Evolutionary conservation across 2,888 invertebrate species (phyloP), one percentile per base, ranked within the genome.

Genomic region (Camponotus fellah): DNA sequence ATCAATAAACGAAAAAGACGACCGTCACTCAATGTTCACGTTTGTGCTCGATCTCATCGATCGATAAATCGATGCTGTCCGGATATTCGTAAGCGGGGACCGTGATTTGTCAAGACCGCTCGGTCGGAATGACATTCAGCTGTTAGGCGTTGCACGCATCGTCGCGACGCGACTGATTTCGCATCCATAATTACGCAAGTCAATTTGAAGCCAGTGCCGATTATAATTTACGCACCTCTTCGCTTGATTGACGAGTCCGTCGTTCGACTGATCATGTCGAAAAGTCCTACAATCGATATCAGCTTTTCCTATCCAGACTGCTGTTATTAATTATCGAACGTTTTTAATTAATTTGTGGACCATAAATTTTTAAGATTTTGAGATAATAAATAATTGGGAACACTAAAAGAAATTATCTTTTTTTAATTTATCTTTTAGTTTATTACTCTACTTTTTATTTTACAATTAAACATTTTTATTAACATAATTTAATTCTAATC

Each of bases 141-240:
- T 53, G 71, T 79, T 71, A 71, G 71, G 60, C 43, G 40, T 49
- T 46, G 37, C 32, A n/a, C 40, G 26, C 69, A 58, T 71, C 72
- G 79, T 37, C 72, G 10, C 43, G 72, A 60, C 58, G 56, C 37
- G 68, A 58, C 46, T 79, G 69, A 80, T 80, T 72, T 80, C 34
- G 49, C 69, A 69, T 69, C 74, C 71, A 80, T 72, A 72, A 80
- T 80, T 72, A 72, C 49, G 79, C 60, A 60, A 80, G 49, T 80
- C 79, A 72, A 80, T 80, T 80, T 80, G 79, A 69, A 58, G 79
- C 46, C 71, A 80, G 46, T 69, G 71, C 72, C 60, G 74, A 80
- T 80, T 80, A 71, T 80, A 72, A 80, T 80, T 80, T 80, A 60
- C 74, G 46, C 10, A 68, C 17, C 66, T 53, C 66, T 76, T 77